Base-by-base conservation (phyloP, 1,140 invertebrate species). In the Habropoda laboriosa region DNA sequence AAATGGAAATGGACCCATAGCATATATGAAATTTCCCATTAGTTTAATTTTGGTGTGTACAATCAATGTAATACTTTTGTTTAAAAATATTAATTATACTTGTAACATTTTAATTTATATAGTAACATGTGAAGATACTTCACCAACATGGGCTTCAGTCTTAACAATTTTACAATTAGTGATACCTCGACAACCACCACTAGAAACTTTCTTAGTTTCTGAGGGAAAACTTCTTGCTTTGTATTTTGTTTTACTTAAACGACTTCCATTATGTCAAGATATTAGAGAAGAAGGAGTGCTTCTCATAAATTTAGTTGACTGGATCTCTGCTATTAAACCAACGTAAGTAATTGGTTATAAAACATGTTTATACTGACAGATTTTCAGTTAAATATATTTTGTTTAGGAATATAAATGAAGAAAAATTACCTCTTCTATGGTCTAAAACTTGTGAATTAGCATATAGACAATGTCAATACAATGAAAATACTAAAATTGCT, bases 371-470 rank as follows among this genome's bases (percentile, higher is more conserved):
- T 8, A 42, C 8, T 30, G 18, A 30, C 68, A 30, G 16, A 4
- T 21, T 47, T 53, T n/a, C 49, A 49, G 13, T 24, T 12, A 51
- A 53, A 47, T 55, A 51, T 13, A 3, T 45, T 35, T 81, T n/a
- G 89, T 92, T 18, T 87, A 96, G 95, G 57, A 92, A 94, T 60
- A 91, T 92, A 4, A 92, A 93, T 73, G 95, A 96, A 91, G 91
- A 92, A 35, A 95, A 95, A 87, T 81, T 96, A 21, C 93, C 95
- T 47, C 90, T 96, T 18, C 88, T 95, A 76, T 95, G 94, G 94
- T 89, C 93, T 45, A 94, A 95, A 83, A 89, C 94, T 2, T 89
- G 96, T 5, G 92, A 94, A 67, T 85, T 95, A 35, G 90, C 93
- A 12, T 89, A 94, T 61, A 89, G 93, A 72, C 94, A 94, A 80